A percentile compares a stretch with the other conserved stretches of the same genome.
These are phyloP conservation scores for Tringa solitaria DNA, from an alignment of 2,113 vertebrate species.

Conservation along the genomic window DNA sequence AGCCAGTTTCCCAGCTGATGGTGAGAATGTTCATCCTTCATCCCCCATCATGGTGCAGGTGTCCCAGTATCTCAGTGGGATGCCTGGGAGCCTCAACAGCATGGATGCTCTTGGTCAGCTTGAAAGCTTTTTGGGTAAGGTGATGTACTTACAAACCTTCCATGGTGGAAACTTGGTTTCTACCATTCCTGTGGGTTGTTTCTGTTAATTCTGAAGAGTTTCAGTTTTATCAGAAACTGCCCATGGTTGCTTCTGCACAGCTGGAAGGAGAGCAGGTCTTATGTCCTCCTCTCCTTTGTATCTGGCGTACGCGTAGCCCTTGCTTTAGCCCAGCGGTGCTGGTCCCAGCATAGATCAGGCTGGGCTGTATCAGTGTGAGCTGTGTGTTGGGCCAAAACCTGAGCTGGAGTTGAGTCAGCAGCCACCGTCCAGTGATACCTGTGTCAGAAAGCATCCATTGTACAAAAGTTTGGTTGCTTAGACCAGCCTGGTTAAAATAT, in stretches of 20 bases:
- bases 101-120: background rate
- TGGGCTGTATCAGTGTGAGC: background rate
- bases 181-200: background rate
- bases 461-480: background rate
- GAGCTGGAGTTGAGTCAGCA: background rate
- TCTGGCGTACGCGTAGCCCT: rapidly evolving
- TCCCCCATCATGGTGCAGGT: rapidly evolving
- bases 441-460: background rate
- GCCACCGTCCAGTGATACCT: background rate
- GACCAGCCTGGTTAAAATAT: background rate
- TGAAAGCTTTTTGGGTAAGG: background rate
- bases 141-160: background rate
- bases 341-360: background rate
- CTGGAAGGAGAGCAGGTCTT: background rate
- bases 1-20: background rate
- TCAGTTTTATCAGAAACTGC: background rate
- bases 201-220: background rate
- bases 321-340: background rate
- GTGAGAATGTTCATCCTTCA: background rate
- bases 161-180: background rate
- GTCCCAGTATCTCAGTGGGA: background rate
- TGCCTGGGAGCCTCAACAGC: background rate
- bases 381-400: background rate
- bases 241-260: background rate
- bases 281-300: background rate